A percentile compares a stretch with the other conserved stretches of the same genome.
These are phyloP conservation scores for Choloepus hoffmanni DNA, from an alignment of 2,113 vertebrate genomes.

Conservation along the genomic window DNA sequence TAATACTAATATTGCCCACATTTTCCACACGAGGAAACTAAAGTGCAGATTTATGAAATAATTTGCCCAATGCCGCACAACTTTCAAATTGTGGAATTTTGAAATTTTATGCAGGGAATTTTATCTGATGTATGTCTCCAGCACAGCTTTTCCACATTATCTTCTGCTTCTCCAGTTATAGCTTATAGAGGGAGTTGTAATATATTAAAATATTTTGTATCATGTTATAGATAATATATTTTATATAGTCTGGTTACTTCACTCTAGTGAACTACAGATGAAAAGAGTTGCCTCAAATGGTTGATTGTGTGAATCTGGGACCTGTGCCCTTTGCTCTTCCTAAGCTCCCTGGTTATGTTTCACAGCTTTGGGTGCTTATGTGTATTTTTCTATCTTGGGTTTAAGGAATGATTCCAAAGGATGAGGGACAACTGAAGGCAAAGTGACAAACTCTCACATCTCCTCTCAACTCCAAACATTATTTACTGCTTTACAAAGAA, in stretches of 20 bases:
- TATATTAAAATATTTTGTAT: not conserved
- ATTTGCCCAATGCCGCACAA: not conserved
- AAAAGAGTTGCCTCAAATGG: not conserved
- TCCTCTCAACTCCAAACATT: not conserved
- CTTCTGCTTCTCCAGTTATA: not conserved
- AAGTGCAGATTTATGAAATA: not conserved
- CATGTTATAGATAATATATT: not conserved
- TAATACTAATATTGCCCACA: not conserved
- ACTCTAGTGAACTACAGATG: not conserved
- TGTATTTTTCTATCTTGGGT: not conserved
- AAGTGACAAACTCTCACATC: not conserved
- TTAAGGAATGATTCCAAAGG: not conserved
- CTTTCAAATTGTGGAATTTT: not conserved
- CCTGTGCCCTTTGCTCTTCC: not conserved
- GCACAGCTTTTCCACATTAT: not conserved
- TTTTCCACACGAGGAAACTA: not conserved
- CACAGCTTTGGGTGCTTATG: not conserved
- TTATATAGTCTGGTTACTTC: not conserved
- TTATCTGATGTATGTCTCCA: not conserved
- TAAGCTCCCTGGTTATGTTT: not conserved
- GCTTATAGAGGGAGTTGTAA: not conserved
- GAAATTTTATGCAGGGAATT: not conserved
- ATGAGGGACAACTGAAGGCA: not conserved
- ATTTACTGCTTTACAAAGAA: conserved; percentile 9
- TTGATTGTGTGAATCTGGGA: not conserved